Evolutionary conservation across 1,140 invertebrate species (phyloP), one percentile per base, ranked within the genome.

Genomic region (Pristionchus pacificus): DNA sequence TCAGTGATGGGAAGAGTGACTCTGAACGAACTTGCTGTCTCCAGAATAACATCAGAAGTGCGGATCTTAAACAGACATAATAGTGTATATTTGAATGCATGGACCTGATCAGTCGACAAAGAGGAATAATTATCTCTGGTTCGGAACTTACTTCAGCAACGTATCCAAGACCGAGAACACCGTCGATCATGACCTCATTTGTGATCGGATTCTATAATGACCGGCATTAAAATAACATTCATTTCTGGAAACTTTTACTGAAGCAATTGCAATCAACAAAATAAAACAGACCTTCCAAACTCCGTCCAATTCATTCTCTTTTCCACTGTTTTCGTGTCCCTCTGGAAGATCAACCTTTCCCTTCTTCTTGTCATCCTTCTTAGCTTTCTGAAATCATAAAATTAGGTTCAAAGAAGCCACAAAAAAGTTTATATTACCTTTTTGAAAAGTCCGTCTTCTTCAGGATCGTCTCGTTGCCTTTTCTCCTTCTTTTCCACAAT

Each of bases 81-180:
- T n/a, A n/a, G n/a, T n/a, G n/a, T n/a, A n/a, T n/a, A n/a, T n/a
- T n/a, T n/a, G n/a, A n/a, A n/a, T n/a, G n/a, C 65, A 70, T 64
- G 14, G n/a, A 55, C 10, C 29, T 30, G 24, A 3, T 57, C 25
- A 78, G 30, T 71, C 68, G 30, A 69, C 55, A n/a, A 71, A 27
- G 55, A 65, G 31, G 3, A 62, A 25, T 49, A n/a, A n/a, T 24
- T 15, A 29, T 27, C 64, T n/a, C 28, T 25, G 70, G 49, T 19
- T 25, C 24, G 24, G 1, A 19, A 55, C 38, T 38, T 62, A 83
- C 80, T 61, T 77, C 71, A 59, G 64, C 72, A 14, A 80, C 81
- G 27, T 69, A 32, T 57, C 72, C 79, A 19, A 82, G 61, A 25
- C 80, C 79, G n/a, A 70, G 59, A 25, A 83, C 65, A 25, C 74